Evolutionary conservation across 2,797 vertebrate species (phyloP), one percentile per base, ranked within the genome.

Genomic region (Dallia pectoralis): DNA sequence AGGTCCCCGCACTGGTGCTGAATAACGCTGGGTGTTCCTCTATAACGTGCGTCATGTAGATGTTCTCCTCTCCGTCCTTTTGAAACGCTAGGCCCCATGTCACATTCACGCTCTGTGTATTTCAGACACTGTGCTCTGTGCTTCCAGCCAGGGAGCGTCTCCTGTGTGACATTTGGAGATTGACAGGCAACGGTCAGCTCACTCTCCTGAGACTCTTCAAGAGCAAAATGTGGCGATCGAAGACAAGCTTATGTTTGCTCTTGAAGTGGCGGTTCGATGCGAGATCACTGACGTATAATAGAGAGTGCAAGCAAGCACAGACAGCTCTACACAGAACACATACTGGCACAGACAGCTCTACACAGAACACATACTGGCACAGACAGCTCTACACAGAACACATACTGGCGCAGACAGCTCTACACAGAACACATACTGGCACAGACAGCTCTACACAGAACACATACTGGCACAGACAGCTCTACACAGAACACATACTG

Each of bases 401-500:
- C 9, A 33, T 32, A 69, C 22, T 49, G 2, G 19, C 15, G 62
- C 44, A 70, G n/a, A n/a, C n/a, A n/a, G n/a, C n/a, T n/a, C n/a
- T n/a, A n/a, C n/a, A n/a, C n/a, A n/a, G 62, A 36, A 59, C 32
- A 25, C 49, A 69, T 65, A 77, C 22, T 36, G 18, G 30, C 62
- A 65, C 70, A n/a, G n/a, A n/a, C n/a, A n/a, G n/a, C n/a, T n/a
- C n/a, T n/a, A 49, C 59, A 59, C 29, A 63, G 33, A 63, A 70
- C 25, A 74, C 9, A 33, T 32, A 69, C 22, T 49, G 2, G 19
- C 15, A 67, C 44, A 70, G n/a, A n/a, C n/a, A n/a, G n/a, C n/a
- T n/a, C n/a, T n/a, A n/a, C n/a, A n/a, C n/a, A n/a, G 62, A 36
- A 59, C 32, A 25, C 49, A 69, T 65, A 77, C 22, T 36, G 18